phyloP scores from a whole-genome alignment of 2,888 invertebrate species.

The Melipona bicolor region DNA sequence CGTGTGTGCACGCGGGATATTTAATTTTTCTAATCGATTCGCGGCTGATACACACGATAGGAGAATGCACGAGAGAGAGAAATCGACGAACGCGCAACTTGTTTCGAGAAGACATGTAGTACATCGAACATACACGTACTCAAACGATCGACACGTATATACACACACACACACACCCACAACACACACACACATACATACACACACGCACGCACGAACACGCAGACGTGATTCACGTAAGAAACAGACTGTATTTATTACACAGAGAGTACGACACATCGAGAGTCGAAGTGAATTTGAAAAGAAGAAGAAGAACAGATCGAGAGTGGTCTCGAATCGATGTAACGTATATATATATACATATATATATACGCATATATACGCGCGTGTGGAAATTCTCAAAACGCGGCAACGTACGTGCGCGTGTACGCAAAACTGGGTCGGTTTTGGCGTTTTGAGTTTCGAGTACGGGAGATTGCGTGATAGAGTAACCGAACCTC shows the following conservation, averaged over 20 bases:
- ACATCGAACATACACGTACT: not conserved
- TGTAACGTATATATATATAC: constrained; percentile 22
- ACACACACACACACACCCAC: not conserved
- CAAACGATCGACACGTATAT: constrained; percentile 4
- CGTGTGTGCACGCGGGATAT: constrained; percentile 28
- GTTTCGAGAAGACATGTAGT: not conserved
- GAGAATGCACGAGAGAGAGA: constrained; percentile 25
- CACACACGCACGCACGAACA: not conserved
- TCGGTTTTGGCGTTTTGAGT: constrained; percentile 78
- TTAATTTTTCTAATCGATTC: constrained; percentile 64
- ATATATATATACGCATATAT: constrained; percentile 21
- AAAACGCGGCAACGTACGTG: constrained; percentile 77
- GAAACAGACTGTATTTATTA: not conserved
- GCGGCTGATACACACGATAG: constrained; percentile 31
- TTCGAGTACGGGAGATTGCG: constrained; percentile 81
- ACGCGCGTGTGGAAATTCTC: constrained; percentile 59
- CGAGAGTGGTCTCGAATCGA: constrained; percentile 44
- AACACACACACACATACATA: not conserved
- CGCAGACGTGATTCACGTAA: not conserved
- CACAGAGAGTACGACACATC: constrained; percentile 5
- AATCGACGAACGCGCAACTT: constrained; percentile 37
- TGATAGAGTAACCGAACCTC: constrained; percentile 84
- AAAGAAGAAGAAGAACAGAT: constrained; percentile 13
- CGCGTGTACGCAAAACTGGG: constrained; percentile 77
- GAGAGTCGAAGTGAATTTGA: not conserved